Base-by-base conservation (phyloP, 2,797 vertebrate genomes). In the Distichodus sexfasciatus region DNA sequence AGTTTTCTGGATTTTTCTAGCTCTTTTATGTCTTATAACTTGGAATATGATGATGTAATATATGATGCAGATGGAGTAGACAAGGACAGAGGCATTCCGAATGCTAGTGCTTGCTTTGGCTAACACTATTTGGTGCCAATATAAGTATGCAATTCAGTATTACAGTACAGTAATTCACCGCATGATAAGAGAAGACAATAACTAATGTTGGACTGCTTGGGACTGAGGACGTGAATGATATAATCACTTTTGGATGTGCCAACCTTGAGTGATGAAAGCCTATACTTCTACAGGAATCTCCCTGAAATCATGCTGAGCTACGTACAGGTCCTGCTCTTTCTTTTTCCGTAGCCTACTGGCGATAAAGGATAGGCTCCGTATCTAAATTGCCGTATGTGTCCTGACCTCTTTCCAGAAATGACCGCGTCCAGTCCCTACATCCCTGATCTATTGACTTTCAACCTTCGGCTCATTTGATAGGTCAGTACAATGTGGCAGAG, bases 371-470 rank as follows among this genome's bases (percentile, higher is more conserved):
- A 79, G 74, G 70, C 65, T 76, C 80, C 59, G 85, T 86, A 89
- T 87, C 85, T 86, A 86, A 89, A 90, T 88, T 84, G 86, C 84
- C 84, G 87, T 89, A 85, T 79, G 85, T 86, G 81, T 84, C 78
- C 73, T 76, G 71, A 70, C n/a, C 71, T 77, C 75, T 80, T 72
- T 77, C 76, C 71, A 78, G 82, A 83, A 85, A 85, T 80, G 47
- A 54, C 69, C 70, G 69, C 73, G 79, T 66, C 83, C 85, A 84
- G 83, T 86, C 81, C 78, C 74, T 76, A 73, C 79, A 76, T 81
- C 76, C 67, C 57, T 79, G 77, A 86, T 75, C 79, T 76, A 36
- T 82, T 75, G 75, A 71, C 76, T 44, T 78, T 53, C 43, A 46
- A 77, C 76, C 76, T 58, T 38, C 43, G 63, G 72, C 60, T 54